phyloP scores from a whole-genome alignment of 2,797 vertebrate species.

The Acanthopagrus latus region DNA sequence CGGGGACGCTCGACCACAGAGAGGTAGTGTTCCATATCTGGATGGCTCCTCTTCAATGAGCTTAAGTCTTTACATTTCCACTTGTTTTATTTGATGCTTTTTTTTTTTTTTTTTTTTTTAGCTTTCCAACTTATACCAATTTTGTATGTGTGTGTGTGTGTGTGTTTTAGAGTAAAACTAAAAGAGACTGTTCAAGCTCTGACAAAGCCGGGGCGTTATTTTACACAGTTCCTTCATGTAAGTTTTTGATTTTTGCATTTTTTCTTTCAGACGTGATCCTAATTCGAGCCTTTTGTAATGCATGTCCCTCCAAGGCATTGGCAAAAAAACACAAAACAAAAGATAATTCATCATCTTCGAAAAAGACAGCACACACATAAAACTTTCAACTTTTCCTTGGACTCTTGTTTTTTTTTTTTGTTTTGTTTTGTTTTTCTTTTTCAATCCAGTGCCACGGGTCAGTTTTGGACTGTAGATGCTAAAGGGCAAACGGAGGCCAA shows the following conservation, averaged over 20 bases:
- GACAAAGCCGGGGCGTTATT: slow-evolving; percentile 16
- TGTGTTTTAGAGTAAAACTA: background rate
- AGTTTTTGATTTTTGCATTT: slow-evolving; percentile 43
- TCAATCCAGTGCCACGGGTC: slow-evolving; percentile 24
- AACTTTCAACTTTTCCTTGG: slow-evolving; percentile 40
- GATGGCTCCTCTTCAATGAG: slow-evolving; percentile 18
- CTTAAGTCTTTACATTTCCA: slow-evolving; percentile 3
- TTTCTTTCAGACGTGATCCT: slow-evolving; percentile 24
- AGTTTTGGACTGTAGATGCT: slow-evolving; percentile 40
- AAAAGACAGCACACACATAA: slow-evolving; percentile 23
- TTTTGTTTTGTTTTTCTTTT: no score
- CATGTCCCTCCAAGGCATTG: background rate
- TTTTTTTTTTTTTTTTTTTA: background rate
- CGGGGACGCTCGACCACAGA: slow-evolving; percentile 26
- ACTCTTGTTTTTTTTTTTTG: slow-evolving; percentile 35
- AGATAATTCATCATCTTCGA: slow-evolving; percentile 5
- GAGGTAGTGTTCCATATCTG: slow-evolving; percentile 15
- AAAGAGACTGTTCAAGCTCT: background rate
- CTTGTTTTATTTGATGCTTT: background rate
- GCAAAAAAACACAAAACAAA: slow-evolving; percentile 7
- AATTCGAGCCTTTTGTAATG: slow-evolving; percentile 16
- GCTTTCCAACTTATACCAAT: background rate
- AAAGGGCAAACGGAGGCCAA: slow-evolving; percentile 41
- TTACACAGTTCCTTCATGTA: slow-evolving; percentile 20
- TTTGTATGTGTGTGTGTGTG: background rate